Percentiles rank a stretch among this genome's conserved stretches.
Evolutionary conservation across 2,797 vertebrate species (phyloP).

Genomic region (Myotis findleyi): DNA sequence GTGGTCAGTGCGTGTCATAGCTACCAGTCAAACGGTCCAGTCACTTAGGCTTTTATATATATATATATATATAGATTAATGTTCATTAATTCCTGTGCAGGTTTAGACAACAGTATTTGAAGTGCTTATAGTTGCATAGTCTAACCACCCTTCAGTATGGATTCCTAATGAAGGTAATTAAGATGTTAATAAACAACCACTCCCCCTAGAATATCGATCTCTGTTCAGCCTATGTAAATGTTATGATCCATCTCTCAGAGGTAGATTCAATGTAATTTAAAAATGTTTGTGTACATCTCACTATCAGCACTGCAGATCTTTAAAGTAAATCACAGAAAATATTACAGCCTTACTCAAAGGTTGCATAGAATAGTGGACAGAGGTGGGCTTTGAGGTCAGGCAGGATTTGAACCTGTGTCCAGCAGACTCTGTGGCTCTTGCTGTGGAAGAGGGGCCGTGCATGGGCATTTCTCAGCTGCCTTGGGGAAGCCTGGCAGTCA

Average conservation of each 20-base stretch:
- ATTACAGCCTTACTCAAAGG: neutral
- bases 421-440: neutral
- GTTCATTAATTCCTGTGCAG: neutral
- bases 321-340: neutral
- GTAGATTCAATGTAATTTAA: neutral
- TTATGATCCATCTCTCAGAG: neutral
- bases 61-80: neutral
- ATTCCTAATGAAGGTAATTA: neutral
- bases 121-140: neutral
- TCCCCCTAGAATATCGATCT: neutral
- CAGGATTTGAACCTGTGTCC: conserved; percentile 13
- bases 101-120: neutral
- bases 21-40: no score
- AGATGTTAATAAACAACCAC: neutral
- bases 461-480: neutral
- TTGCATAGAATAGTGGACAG: neutral
- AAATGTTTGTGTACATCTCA: neutral
- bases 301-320: neutral
- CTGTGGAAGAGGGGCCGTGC: neutral
- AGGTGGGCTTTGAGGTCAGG: neutral
- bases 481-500: neutral
- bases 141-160: neutral
- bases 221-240: neutral
- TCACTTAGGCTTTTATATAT: no score
- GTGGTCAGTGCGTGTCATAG: no score